Conservation (phyloP, 37 sponge, comb jelly and placozoan genomes). For the Mnemiopsis leidyi region DNA sequence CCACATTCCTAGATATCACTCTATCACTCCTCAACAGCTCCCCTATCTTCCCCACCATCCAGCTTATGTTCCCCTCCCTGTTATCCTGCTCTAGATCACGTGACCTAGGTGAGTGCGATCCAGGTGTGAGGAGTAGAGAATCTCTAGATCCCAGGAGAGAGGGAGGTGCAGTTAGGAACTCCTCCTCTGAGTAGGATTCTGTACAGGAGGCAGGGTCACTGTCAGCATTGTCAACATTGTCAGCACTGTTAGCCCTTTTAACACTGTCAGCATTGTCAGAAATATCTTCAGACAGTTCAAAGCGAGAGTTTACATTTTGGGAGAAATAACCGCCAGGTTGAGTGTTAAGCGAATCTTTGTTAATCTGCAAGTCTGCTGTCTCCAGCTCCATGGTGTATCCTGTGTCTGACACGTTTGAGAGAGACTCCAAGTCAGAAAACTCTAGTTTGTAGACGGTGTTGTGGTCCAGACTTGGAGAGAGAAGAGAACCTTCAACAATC, state of each 20-base stretch:
- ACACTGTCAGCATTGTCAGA: no score
- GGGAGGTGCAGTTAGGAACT: slow-evolving; percentile 12
- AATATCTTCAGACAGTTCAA: no score
- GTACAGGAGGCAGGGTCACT: not conserved
- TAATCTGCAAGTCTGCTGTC: not conserved
- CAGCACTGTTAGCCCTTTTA: no score
- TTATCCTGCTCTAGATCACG: not conserved
- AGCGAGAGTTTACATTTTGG: not conserved
- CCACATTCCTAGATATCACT: slow-evolving; percentile 13
- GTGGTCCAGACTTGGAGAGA: not conserved
- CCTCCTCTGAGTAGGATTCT: not conserved
- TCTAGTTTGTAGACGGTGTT: not conserved
- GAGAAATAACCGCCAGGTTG: not conserved
- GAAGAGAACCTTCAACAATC: not conserved
- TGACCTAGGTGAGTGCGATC: not conserved
- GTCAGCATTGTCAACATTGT: no score
- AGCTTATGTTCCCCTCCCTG: not conserved
- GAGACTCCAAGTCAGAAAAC: not conserved
- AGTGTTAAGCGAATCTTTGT: not conserved
- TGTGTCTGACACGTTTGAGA: not conserved
- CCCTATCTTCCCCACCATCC: slow-evolving; percentile 27
- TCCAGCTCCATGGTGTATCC: not conserved
- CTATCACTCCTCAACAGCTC: not conserved
- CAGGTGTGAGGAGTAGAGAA: not conserved
- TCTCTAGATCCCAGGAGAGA: not conserved